These are phyloP conservation scores for Pinctada fucata DNA, from an alignment of 2,888 invertebrate genomes.

Conservation along the genomic window DNA sequence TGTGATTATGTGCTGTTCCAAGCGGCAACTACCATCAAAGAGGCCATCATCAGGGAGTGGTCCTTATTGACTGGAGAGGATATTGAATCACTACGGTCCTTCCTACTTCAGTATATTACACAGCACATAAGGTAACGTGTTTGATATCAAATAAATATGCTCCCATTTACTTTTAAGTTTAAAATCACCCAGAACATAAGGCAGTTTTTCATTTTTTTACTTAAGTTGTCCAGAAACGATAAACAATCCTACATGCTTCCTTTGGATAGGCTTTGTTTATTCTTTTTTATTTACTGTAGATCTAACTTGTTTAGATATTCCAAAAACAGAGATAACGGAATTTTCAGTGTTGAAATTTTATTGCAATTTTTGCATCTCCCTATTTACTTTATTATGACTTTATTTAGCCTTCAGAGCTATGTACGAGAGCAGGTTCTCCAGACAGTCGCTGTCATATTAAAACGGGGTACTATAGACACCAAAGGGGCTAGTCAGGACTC, in stretches of 20 bases:
- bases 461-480: conserved; percentile 86
- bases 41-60: conserved; percentile 92
- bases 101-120: conserved; percentile 87
- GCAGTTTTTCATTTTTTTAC: too few species aligned
- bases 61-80: conserved; percentile 83
- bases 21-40: conserved; percentile 88
- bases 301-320: too few species aligned
- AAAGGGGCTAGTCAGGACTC: conserved; percentile 83
- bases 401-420: conserved; percentile 82
- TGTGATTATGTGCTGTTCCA: conserved; percentile 91
- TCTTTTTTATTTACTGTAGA: too few species aligned
- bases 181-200: too few species aligned
- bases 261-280: too few species aligned
- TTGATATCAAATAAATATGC: neutral
- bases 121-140: conserved; percentile 79
- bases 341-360: too few species aligned
- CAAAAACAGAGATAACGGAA: too few species aligned
- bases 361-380: too few species aligned
- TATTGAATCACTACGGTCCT: conserved; percentile 85
- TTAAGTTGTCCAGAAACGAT: too few species aligned
- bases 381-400: too few species aligned
- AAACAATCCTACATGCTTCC: too few species aligned
- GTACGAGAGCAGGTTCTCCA: conserved; percentile 83
- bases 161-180: too few species aligned
- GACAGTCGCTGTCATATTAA: conserved; percentile 92